Base-by-base conservation (phyloP, 2,113 vertebrate species). In the Polypterus senegalus region DNA sequence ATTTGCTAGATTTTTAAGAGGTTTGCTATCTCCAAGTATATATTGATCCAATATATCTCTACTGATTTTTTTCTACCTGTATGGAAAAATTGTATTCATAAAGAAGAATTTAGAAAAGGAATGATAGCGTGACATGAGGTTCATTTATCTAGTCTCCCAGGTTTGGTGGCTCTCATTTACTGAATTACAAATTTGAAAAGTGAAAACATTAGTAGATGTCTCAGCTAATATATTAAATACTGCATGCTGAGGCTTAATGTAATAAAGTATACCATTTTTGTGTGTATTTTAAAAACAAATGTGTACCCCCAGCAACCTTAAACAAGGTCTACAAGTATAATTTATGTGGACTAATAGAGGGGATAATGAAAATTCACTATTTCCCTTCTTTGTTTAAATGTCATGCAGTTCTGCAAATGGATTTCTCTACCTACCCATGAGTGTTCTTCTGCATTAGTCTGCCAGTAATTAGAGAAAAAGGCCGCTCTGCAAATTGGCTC, bases 351-450 rank as follows among this genome's bases (percentile, higher is more conserved):
- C 77, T 86, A 86, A 91, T 92, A 87, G 78, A 81, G 86, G 83
- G 81, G 70, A 73, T 91, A 94, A 92, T 97, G 89, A 92, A 94
- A 93, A 89, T 85, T 82, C 85, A 86, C 75, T 86, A 79, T 80
- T 84, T 84, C 76, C 76, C 74, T 74, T 83, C 66, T 68, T 78
- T 86, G 71, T 83, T 83, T 87, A 87, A 86, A 89, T 87, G 80
- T 80, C 79, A 84, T 77, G 73, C 81, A 84, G 82, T 85, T 89
- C 82, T 74, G 80, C 83, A 94, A 93, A 91, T 92, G 86, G 84
- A 79, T 86, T 84, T 89, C 69, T 85, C 70, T 85, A 61, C 76
- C 76, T 83, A n/a, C 70, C 74, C 70, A 74, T 79, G 71, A 80
- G 74, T 82, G 63, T 61, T 71, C 70, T 81, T 79, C 74, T 80